Conservation (phyloP, 2,113 vertebrate species). For the Antigone vipio region DNA sequence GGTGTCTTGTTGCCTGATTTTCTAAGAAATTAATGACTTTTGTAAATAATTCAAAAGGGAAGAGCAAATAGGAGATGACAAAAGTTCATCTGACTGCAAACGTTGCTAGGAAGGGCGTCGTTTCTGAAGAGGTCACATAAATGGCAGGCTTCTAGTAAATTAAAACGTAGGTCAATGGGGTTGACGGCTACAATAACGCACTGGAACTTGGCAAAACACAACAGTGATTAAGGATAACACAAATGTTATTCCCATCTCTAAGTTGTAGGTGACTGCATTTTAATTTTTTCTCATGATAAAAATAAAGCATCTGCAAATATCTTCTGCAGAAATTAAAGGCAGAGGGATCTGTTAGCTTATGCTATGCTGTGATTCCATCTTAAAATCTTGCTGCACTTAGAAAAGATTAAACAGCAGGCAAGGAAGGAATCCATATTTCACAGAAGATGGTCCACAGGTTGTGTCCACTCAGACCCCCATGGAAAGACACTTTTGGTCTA, state of each 20-base stretch:
- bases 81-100: background rate
- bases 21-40: background rate
- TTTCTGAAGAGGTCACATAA: background rate
- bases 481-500: background rate
- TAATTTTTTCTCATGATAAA: background rate
- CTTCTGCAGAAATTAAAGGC: background rate
- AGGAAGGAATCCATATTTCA: background rate
- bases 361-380: background rate
- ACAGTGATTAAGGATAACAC: background rate
- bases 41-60: background rate
- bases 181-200: background rate
- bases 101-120: background rate
- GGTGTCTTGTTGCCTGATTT: background rate
- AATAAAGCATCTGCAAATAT: background rate
- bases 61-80: background rate
- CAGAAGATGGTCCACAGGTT: background rate
- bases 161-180: background rate
- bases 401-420: rapidly evolving
- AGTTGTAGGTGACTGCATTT: background rate
- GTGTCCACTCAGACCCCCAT: background rate
- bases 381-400: background rate
- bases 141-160: background rate
- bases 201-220: background rate
- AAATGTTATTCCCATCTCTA: background rate
- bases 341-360: background rate